Evolutionary conservation across 2,797 vertebrate species (phyloP).

Genomic region (Thalassophryne amazonica): DNA sequence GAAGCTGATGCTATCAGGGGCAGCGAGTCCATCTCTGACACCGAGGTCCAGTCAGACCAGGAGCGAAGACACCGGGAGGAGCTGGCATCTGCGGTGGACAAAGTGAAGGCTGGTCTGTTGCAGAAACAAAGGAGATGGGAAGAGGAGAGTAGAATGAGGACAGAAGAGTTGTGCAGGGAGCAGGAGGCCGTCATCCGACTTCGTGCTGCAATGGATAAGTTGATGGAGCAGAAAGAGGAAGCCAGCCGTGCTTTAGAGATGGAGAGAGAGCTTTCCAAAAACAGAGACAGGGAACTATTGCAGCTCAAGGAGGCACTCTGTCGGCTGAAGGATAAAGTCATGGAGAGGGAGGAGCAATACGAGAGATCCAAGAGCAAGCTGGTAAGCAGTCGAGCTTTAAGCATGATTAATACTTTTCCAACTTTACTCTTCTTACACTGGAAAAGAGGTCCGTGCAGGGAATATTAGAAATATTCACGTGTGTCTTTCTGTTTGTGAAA

Average conservation of each 20-base stretch:
- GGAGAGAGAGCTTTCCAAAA: slow-evolving; percentile 65
- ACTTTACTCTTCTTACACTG: background rate
- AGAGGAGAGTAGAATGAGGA: slow-evolving; percentile 58
- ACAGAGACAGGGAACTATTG: slow-evolving; percentile 74
- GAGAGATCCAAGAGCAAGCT: slow-evolving; percentile 78
- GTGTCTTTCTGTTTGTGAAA: too few relatives aligned
- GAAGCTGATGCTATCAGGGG: slow-evolving; percentile 70
- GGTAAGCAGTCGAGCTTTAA: slow-evolving; percentile 70
- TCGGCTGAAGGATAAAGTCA: slow-evolving; percentile 73
- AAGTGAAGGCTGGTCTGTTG: slow-evolving; percentile 72
- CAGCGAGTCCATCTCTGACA: slow-evolving; percentile 74
- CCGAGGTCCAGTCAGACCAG: slow-evolving; percentile 79
- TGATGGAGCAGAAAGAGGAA: slow-evolving; percentile 77
- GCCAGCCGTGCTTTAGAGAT: slow-evolving; percentile 57
- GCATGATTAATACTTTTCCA: background rate
- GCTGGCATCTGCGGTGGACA: slow-evolving; percentile 70
- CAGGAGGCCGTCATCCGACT: slow-evolving; percentile 49
- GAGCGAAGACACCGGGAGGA: slow-evolving; percentile 77
- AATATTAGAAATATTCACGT: too few relatives aligned
- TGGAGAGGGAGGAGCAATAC: slow-evolving; percentile 63
- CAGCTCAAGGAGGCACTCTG: slow-evolving; percentile 69
- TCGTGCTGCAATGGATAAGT: slow-evolving; percentile 51
- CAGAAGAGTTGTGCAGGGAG: slow-evolving; percentile 61
- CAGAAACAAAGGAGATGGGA: slow-evolving; percentile 76
- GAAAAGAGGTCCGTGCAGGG: too few relatives aligned